Conservation (phyloP, 1,140 invertebrate genomes). For the Atta cephalotes region DNA sequence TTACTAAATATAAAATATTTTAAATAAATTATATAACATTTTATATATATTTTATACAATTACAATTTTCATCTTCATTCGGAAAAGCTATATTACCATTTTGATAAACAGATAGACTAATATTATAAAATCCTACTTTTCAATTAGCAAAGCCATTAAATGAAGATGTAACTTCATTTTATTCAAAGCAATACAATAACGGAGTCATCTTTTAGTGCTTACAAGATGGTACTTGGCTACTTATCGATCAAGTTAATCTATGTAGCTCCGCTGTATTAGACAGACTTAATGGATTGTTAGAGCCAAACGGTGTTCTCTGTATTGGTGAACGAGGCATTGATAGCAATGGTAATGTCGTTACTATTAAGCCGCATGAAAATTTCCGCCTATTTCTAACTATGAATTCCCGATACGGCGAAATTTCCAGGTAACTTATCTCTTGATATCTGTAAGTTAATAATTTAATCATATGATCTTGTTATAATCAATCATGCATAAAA, state of each 20-base stretch:
- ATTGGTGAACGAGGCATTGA: constrained; percentile 96
- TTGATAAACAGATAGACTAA: no score
- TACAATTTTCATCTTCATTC: no score
- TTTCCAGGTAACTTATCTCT: constrained; percentile 90
- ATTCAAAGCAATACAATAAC: background rate
- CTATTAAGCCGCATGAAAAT: constrained; percentile 94
- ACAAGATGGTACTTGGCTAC: constrained; percentile 94
- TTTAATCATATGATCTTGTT: background rate
- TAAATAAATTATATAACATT: no score
- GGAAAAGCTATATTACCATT: no score
- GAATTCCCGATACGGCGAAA: constrained; percentile 97
- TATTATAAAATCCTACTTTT: no score
- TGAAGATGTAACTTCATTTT: background rate
- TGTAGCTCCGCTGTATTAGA: constrained; percentile 98
- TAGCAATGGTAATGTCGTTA: constrained; percentile 89
- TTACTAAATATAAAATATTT: no score
- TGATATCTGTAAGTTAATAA: background rate
- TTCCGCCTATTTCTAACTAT: constrained; percentile 98
- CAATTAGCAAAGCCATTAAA: no score
- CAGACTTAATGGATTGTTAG: constrained; percentile 97
- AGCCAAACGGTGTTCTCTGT: constrained; percentile 95
- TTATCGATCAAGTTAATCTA: constrained; percentile 98
- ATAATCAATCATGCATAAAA: background rate
- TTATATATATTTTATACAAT: no score
- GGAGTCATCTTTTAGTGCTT: constrained; percentile 88